A percentile compares a stretch with the other conserved stretches of the same genome.
phyloP scores from a whole-genome alignment of 37 sponge, comb jelly and placozoan species.

The Geodia barretti region DNA sequence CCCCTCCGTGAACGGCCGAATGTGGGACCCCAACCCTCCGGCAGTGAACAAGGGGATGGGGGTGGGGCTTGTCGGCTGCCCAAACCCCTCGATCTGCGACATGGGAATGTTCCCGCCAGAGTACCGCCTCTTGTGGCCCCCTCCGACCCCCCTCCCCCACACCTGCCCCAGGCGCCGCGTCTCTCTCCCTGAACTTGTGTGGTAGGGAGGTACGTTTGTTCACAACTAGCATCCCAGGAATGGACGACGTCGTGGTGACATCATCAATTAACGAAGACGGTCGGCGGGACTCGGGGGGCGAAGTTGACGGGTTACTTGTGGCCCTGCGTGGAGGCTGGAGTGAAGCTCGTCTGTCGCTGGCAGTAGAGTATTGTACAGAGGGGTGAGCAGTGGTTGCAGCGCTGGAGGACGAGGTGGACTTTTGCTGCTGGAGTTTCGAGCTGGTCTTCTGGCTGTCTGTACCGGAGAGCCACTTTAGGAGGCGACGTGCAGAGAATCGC shows the following conservation, averaged over 20 bases:
- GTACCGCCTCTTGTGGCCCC: neutral
- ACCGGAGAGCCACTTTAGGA: slow-evolving; percentile 16
- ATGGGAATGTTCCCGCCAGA: neutral
- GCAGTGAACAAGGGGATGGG: neutral
- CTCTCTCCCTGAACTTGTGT: neutral
- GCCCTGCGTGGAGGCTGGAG: neutral
- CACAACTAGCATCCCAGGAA: too few relatives aligned
- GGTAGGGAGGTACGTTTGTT: neutral
- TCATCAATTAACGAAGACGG: neutral
- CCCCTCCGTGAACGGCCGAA: neutral
- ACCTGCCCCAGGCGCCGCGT: too few relatives aligned
- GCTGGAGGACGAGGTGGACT: too few relatives aligned
- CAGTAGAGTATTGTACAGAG: too few relatives aligned
- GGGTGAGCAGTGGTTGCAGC: neutral
- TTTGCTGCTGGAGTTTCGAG: neutral
- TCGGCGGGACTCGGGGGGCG: neutral
- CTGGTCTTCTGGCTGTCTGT: neutral
- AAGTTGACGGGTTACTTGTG: neutral
- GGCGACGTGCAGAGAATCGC: slow-evolving; percentile 20
- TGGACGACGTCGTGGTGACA: neutral
- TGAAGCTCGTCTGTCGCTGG: too few relatives aligned
- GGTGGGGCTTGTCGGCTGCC: neutral
- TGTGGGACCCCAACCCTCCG: neutral
- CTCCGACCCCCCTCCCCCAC: too few relatives aligned
- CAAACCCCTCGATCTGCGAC: neutral